Conservation (phyloP, 1,140 invertebrate genomes). For the Heliconius melpomene region DNA sequence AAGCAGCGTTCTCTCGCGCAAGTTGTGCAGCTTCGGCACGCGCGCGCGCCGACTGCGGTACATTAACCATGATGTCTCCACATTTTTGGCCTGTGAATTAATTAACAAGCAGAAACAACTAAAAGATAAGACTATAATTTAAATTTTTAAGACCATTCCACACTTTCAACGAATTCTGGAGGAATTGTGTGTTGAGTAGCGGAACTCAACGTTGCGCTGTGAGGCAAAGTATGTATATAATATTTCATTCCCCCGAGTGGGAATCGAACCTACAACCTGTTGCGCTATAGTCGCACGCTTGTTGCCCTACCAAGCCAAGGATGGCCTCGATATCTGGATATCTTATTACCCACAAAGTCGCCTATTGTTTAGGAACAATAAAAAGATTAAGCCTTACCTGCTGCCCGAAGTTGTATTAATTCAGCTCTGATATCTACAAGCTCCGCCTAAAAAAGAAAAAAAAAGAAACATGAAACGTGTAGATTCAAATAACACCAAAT, state of each 20-base stretch:
- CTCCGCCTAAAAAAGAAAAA: constrained; percentile 85
- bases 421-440: constrained; percentile 87
- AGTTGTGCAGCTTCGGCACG: constrained; percentile 86
- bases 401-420: constrained; percentile 84
- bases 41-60: constrained; percentile 76
- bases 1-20: constrained; percentile 86
- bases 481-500: constrained; percentile 14
- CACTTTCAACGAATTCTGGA: no score
- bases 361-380: not conserved
- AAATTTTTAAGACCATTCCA: no score
- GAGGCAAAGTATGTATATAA: no score
- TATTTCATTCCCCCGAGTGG: no score
- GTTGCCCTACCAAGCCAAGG: no score
- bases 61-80: constrained; percentile 54
- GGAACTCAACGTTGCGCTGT: no score
- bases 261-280: no score
- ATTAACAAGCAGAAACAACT: not conserved
- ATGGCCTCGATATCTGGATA: not conserved
- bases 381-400: constrained; percentile 51
- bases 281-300: no score
- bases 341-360: not conserved
- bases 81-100: constrained; percentile 59
- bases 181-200: no score
- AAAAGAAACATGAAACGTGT: constrained; percentile 53
- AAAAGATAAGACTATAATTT: no score